Evolutionary conservation across 2,888 invertebrate genomes (phyloP).

Genomic region (Caenorhabditis japonica): DNA sequence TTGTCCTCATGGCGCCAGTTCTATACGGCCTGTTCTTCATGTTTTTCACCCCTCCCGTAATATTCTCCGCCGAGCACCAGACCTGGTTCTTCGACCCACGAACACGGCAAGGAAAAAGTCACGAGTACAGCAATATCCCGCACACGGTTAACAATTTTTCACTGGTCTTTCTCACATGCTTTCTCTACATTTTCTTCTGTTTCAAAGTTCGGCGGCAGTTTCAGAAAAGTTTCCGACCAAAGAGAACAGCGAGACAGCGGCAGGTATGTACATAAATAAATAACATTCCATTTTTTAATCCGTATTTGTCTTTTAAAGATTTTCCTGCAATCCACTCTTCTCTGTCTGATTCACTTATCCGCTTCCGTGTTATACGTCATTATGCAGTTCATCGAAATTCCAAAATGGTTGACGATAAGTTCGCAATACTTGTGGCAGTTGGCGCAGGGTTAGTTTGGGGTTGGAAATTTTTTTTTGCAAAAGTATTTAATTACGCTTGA

Average conservation of each 20-base stretch:
- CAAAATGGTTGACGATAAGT: constrained; percentile 26
- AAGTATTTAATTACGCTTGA: too few relatives aligned
- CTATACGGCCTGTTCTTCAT: constrained; percentile 33
- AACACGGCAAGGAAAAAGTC: constrained; percentile 16
- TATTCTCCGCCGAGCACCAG: constrained; percentile 39
- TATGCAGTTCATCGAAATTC: constrained; percentile 44
- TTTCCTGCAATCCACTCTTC: constrained; percentile 43
- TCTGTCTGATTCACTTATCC: constrained; percentile 42
- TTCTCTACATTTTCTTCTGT: constrained; percentile 51
- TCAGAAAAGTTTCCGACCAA: constrained; percentile 40
- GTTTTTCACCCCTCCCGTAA: constrained; percentile 31
- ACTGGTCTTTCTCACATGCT: constrained; percentile 42
- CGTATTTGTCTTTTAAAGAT: constrained; percentile 24
- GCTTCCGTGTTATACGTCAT: constrained; percentile 45
- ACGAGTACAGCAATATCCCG: constrained; percentile 47
- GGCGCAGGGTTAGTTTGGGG: constrained; percentile 31
- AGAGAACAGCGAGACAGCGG: constrained; percentile 39
- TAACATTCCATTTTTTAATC: neutral
- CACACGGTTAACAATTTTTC: constrained; percentile 54
- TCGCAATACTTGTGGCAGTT: constrained; percentile 47
- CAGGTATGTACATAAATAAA: constrained; percentile 15
- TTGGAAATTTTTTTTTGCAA: too few relatives aligned
- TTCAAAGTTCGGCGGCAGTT: constrained; percentile 42
- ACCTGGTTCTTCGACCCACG: constrained; percentile 51
- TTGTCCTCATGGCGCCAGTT: constrained; percentile 33